Evolutionary conservation across 2,113 vertebrate species (phyloP).

Genomic region (Hyla sarda): DNA sequence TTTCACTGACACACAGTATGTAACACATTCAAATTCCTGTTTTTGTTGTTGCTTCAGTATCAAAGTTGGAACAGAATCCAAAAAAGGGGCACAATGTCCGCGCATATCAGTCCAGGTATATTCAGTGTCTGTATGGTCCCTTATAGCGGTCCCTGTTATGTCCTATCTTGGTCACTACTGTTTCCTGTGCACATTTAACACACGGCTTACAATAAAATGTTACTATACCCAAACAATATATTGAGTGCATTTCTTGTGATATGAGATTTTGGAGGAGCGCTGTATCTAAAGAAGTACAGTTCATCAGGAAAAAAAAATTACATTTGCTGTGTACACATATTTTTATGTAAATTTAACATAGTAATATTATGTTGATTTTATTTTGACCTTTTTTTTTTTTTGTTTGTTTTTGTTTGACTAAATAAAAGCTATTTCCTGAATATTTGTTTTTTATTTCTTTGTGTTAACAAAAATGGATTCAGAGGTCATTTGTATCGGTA

Average conservation of each 20-base stretch:
- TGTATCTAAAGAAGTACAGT: background rate
- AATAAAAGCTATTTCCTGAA: slow-evolving; percentile 14
- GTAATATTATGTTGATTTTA: slow-evolving; percentile 18
- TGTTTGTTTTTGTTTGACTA: background rate
- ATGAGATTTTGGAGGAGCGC: background rate
- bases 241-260: background rate
- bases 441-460: background rate
- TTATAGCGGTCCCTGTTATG: background rate
- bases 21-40: no score
- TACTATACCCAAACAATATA: background rate
- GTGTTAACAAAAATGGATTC: no score
- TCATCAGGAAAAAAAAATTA: background rate
- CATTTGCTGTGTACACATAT: slow-evolving; percentile 17
- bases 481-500: no score
- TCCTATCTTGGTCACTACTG: background rate
- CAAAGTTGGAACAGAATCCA: no score
- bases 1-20: background rate
- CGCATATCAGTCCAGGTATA: background rate
- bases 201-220: background rate
- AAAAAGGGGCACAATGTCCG: background rate
- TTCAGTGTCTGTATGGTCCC: background rate
- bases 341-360: background rate
- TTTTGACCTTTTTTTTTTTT: background rate
- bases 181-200: background rate
- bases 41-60: no score